Conservation (phyloP, 2,888 invertebrate genomes). For the Stenodera caucasica region DNA sequence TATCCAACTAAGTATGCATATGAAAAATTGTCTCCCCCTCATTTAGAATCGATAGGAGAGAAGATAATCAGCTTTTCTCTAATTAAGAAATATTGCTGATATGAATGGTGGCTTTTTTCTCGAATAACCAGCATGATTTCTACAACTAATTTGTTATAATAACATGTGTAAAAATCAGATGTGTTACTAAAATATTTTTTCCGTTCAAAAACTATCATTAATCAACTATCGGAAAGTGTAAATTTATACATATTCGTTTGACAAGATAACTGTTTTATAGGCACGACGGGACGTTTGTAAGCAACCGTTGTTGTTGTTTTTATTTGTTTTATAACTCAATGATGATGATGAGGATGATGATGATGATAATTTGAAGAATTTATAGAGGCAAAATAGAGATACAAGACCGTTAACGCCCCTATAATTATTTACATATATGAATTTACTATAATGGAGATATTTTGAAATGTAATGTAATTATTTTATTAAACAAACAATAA, state of each 20-base stretch:
- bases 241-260: constrained; percentile 7
- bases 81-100: background rate
- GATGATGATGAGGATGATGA: background rate
- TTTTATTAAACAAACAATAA: background rate
- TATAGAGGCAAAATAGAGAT: too few relatives aligned
- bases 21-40: too few relatives aligned
- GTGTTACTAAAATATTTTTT: background rate
- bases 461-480: too few relatives aligned
- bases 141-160: background rate
- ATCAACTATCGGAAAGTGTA: background rate
- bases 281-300: background rate
- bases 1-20: background rate
- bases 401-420: too few relatives aligned
- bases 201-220: background rate
- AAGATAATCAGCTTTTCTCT: background rate
- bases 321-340: too few relatives aligned
- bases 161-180: background rate
- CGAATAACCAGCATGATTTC: background rate
- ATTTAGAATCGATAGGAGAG: background rate
- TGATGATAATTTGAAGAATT: background rate
- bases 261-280: constrained; percentile 8
- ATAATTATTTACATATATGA: too few relatives aligned
- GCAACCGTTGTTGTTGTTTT: background rate
- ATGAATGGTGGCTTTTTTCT: background rate
- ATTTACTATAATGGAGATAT: too few relatives aligned